These are phyloP conservation scores for Lagopus muta DNA, from an alignment of 2,113 vertebrate genomes.

Conservation along the genomic window DNA sequence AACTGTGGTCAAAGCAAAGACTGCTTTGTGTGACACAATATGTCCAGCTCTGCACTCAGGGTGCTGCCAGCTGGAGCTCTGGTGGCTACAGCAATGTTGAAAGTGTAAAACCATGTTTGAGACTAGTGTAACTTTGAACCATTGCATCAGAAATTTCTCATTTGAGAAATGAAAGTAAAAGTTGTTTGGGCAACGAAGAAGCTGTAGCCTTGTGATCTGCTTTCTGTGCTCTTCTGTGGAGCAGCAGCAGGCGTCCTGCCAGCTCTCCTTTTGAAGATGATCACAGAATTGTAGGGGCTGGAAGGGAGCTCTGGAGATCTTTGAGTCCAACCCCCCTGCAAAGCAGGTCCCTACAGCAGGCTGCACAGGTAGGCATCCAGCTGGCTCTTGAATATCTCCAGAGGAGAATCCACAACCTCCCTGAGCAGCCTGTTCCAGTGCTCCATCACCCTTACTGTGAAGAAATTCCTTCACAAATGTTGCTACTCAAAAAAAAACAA, in stretches of 20 bases:
- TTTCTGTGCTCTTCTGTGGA: rapidly evolving
- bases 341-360: too few relatives aligned
- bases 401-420: too few relatives aligned
- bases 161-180: neutral
- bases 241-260: neutral
- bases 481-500: neutral
- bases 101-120: neutral
- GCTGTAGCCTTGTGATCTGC: neutral
- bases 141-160: neutral
- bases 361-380: too few relatives aligned
- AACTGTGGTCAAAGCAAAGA: neutral
- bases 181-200: neutral
- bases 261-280: neutral
- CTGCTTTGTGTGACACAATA: neutral
- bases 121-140: neutral
- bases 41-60: neutral
- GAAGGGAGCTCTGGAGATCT: too few relatives aligned
- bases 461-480: too few relatives aligned
- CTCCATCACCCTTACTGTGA: too few relatives aligned
- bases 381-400: too few relatives aligned
- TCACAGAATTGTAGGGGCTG: too few relatives aligned
- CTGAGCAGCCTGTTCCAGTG: too few relatives aligned
- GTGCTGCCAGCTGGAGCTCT: neutral
- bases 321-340: too few relatives aligned
- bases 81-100: neutral